phyloP scores from a whole-genome alignment of 2,888 invertebrate species.

The Latrodectus hesperus region DNA sequence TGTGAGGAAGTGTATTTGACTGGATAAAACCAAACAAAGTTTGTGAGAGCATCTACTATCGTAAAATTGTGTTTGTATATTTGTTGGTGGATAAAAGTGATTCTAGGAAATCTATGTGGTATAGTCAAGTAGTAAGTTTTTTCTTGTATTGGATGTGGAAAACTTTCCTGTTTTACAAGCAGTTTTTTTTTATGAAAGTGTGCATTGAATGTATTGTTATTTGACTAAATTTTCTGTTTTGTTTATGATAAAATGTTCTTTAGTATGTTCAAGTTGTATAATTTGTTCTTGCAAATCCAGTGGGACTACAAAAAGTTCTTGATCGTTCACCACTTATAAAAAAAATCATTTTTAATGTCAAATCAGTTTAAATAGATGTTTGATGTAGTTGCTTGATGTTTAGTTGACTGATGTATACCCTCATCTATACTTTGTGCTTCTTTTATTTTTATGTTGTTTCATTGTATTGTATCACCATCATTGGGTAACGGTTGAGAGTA shows the following conservation, averaged over 20 bases:
- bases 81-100: constrained; percentile 13
- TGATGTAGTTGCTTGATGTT: background rate
- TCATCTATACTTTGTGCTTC: no score
- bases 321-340: constrained; percentile 3
- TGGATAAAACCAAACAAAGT: constrained; percentile 32
- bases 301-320: constrained; percentile 31
- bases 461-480: background rate
- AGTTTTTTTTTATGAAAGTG: constrained; percentile 11
- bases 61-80: constrained; percentile 17
- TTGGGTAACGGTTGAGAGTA: background rate
- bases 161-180: constrained; percentile 8
- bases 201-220: constrained; percentile 4
- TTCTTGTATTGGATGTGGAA: constrained; percentile 22
- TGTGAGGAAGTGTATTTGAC: constrained; percentile 14
- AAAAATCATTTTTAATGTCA: background rate
- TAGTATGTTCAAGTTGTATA: background rate
- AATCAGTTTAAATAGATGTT: background rate
- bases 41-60: constrained; percentile 16
- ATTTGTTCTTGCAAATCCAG: constrained; percentile 11
- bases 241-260: background rate
- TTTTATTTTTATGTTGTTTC: background rate
- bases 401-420: no score
- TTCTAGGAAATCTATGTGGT: constrained; percentile 17
- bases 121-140: background rate
- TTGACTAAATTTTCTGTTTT: background rate